Percentiles rank a stretch among this genome's conserved stretches.
Evolutionary conservation across 2,797 vertebrate genomes (phyloP).

Genomic region (Notolepis coatsorum): DNA sequence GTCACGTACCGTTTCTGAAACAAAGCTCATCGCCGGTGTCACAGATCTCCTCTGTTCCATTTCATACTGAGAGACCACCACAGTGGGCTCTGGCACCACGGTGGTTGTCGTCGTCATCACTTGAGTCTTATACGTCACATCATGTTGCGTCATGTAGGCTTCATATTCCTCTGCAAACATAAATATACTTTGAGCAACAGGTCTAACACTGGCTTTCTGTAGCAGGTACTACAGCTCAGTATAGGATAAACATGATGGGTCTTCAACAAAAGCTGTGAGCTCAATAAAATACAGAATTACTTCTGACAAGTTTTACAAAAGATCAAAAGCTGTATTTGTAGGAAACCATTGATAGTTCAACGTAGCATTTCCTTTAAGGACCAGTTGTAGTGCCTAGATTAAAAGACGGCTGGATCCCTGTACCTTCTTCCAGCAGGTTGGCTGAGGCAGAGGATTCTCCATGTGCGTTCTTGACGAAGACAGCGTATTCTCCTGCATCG

Average conservation of each 20-base stretch:
- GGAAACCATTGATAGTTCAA: too few species aligned
- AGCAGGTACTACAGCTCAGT: too few species aligned
- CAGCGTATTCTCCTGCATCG: slow-evolving; percentile 95
- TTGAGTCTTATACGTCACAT: slow-evolving; percentile 88
- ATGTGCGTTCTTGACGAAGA: slow-evolving; percentile 89
- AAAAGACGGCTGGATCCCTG: not conserved
- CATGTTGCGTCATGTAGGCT: slow-evolving; percentile 88
- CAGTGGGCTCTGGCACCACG: slow-evolving; percentile 86
- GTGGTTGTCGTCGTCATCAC: slow-evolving; percentile 82
- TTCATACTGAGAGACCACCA: slow-evolving; percentile 86
- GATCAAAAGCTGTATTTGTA: too few species aligned
- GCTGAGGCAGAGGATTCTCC: slow-evolving; percentile 91
- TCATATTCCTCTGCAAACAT: slow-evolving; percentile 90
- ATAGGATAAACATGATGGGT: too few species aligned
- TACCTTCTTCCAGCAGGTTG: slow-evolving; percentile 94
- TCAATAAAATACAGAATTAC: too few species aligned
- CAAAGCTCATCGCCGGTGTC: slow-evolving; percentile 84
- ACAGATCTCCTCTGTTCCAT: slow-evolving; percentile 88
- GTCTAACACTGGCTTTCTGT: not conserved
- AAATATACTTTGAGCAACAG: not conserved
- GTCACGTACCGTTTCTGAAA: slow-evolving; percentile 88
- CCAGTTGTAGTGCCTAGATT: not conserved
- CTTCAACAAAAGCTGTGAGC: too few species aligned
- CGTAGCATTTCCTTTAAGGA: not conserved
- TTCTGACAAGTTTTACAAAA: too few species aligned